phyloP scores from a whole-genome alignment of 2,113 vertebrate genomes.

The Perca flavescens region DNA sequence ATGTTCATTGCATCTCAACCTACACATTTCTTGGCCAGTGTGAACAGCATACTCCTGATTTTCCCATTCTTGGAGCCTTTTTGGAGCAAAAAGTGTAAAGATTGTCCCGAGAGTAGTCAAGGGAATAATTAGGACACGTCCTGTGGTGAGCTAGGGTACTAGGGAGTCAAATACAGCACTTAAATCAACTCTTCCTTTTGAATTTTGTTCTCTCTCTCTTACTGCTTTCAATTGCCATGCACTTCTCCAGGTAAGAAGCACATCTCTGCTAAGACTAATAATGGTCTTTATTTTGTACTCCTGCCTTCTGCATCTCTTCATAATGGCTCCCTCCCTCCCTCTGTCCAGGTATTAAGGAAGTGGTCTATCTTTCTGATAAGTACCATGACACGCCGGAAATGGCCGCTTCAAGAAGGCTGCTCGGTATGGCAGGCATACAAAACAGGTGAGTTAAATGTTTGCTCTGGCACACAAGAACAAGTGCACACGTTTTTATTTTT shows the following conservation, averaged over 20 bases:
- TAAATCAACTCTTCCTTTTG: not conserved
- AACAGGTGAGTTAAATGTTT: slow-evolving; percentile 84
- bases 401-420: slow-evolving; percentile 89
- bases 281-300: not conserved
- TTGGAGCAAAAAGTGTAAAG: too few species aligned
- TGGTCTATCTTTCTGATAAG: slow-evolving; percentile 96
- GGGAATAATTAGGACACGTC: too few species aligned
- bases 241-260: not conserved
- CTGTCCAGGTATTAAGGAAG: slow-evolving; percentile 91
- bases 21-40: too few species aligned
- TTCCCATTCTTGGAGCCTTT: too few species aligned
- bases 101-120: too few species aligned
- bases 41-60: too few species aligned
- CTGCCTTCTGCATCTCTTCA: not conserved
- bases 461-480: not conserved
- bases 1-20: too few species aligned
- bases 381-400: slow-evolving; percentile 90
- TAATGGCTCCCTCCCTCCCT: not conserved
- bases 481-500: not conserved
- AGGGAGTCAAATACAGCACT: not conserved
- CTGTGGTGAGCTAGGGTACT: too few species aligned
- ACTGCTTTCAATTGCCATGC: not conserved
- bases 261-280: not conserved
- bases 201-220: not conserved
- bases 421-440: slow-evolving; percentile 87